Evolutionary conservation across 1,140 invertebrate genomes (phyloP).

Genomic region (Drosophila mauritiana): DNA sequence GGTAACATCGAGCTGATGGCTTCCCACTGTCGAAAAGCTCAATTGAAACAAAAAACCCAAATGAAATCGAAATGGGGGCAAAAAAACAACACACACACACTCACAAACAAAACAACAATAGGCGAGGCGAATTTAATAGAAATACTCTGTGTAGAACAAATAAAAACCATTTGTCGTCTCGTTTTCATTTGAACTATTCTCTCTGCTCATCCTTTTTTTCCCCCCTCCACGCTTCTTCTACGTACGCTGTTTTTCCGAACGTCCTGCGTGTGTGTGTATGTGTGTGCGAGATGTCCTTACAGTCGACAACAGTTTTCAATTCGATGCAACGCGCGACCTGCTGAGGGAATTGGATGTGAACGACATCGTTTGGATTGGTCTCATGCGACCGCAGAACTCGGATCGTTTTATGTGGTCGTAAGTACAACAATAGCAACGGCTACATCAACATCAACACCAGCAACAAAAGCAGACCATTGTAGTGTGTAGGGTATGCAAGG

Average conservation of each 20-base stretch:
- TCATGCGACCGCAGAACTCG: constrained; percentile 88
- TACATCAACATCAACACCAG: constrained; percentile 36
- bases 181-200: constrained; percentile 55
- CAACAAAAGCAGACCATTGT: constrained; percentile 4
- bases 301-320: constrained; percentile 90
- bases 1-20: constrained; percentile 8
- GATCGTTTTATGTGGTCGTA: constrained; percentile 90
- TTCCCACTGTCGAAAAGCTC: constrained; percentile 21
- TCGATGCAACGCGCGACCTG: constrained; percentile 90
- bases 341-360: constrained; percentile 90
- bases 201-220: constrained; percentile 6
- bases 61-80: neutral
- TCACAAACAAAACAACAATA: constrained; percentile 41
- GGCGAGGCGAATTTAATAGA: constrained; percentile 65
- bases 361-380: constrained; percentile 90
- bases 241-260: constrained; percentile 17
- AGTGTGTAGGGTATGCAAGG: neutral
- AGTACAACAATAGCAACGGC: constrained; percentile 80
- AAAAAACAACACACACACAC: neutral
- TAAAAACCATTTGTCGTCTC: constrained; percentile 73
- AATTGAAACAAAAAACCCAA: constrained; percentile 37
- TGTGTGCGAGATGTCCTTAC: constrained; percentile 14
- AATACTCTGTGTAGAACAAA: constrained; percentile 66
- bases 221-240: neutral
- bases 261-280: constrained; percentile 48